A percentile compares a stretch with the other conserved stretches of the same genome.
Evolutionary conservation across 2,797 vertebrate genomes (phyloP).

Genomic region (Urocyon cinereoargenteus): DNA sequence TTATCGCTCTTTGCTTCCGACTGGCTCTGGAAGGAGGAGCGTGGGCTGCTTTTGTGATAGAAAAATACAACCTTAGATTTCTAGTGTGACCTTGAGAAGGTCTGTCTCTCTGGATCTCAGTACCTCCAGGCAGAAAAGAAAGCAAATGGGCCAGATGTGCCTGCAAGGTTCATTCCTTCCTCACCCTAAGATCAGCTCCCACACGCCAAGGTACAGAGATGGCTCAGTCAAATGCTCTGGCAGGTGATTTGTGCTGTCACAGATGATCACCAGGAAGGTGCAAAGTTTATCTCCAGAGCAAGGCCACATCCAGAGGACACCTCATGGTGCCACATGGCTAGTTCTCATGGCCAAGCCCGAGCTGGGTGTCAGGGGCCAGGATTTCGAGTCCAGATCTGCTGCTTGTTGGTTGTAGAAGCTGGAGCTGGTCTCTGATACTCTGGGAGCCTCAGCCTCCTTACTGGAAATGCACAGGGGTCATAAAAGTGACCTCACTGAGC

Average conservation of each 20-base stretch:
- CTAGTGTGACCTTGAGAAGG: background rate
- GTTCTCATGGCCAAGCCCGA: background rate
- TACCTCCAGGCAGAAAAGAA: background rate
- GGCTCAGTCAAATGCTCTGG: background rate
- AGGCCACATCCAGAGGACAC: accelerated
- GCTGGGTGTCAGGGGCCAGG: background rate
- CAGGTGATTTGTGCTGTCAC: background rate
- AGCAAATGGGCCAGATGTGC: background rate
- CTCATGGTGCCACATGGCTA: accelerated
- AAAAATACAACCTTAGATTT: background rate
- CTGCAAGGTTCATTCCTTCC: background rate
- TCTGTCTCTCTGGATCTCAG: background rate
- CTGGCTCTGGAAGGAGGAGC: background rate
- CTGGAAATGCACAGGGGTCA: background rate
- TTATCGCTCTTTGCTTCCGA: background rate
- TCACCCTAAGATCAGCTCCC: background rate
- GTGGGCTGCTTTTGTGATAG: background rate
- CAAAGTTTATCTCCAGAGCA: background rate
- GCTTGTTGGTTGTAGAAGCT: background rate
- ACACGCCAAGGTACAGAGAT: background rate
- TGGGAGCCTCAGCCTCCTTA: background rate
- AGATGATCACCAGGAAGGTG: background rate
- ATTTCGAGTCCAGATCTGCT: background rate
- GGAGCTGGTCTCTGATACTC: background rate
- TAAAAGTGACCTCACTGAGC: background rate